These are phyloP conservation scores for Stegodyphus mimosarum DNA, from an alignment of 1,140 invertebrate species.

Conservation along the genomic window DNA sequence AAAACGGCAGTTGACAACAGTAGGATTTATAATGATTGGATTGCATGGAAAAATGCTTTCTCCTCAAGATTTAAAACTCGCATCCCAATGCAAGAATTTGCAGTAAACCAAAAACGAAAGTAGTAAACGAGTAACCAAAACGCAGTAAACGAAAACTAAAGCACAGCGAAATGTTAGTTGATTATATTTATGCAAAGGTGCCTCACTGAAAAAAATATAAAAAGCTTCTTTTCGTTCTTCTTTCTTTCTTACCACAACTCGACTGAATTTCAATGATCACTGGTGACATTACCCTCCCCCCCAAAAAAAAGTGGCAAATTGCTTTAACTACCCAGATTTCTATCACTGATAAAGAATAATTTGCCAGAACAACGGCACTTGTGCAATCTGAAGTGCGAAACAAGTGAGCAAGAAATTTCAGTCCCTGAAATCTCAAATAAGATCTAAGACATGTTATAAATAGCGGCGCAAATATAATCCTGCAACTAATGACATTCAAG, in stretches of 20 bases:
- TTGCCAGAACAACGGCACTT: neutral
- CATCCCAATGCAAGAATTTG: neutral
- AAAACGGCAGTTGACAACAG: too few relatives aligned
- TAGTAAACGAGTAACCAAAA: too few relatives aligned
- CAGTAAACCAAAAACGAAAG: neutral
- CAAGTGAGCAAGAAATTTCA: neutral
- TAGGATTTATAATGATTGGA: neutral
- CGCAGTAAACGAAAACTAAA: too few relatives aligned
- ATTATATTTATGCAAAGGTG: neutral
- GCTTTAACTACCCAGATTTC: constrained; percentile 16
- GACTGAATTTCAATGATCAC: constrained; percentile 3
- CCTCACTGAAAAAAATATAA: neutral
- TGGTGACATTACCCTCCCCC: neutral
- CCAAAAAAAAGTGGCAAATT: constrained; percentile 12
- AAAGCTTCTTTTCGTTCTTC: too few relatives aligned
- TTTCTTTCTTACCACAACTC: neutral
- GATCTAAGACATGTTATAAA: neutral
- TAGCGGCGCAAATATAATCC: neutral
- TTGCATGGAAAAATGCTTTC: neutral
- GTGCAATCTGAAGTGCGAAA: neutral
- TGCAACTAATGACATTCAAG: neutral
- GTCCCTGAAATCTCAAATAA: neutral
- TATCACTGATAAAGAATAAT: neutral
- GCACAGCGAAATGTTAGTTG: neutral
- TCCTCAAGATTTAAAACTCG: neutral